Base-by-base conservation (phyloP, 2,888 invertebrate genomes). In the Plebejus melissa region DNA sequence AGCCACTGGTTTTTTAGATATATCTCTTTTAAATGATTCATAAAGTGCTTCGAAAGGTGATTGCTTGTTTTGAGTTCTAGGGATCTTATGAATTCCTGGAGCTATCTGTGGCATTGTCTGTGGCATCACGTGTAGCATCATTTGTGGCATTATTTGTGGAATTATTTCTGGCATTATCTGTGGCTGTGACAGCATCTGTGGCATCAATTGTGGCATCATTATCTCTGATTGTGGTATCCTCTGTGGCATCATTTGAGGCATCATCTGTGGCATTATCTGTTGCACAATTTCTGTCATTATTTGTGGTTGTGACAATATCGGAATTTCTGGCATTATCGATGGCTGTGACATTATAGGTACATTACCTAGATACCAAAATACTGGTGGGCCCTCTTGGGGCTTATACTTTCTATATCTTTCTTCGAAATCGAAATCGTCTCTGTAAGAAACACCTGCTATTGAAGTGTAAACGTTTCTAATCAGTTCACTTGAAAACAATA, bases 401-500 rank as follows among this genome's bases (percentile, higher is more conserved):
- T 90, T 81, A 76, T 84, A 83, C 65, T 90, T 81, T 76, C 84
- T 83, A 78, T 89, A 91, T 76, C 89, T 83, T 58, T 87, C 82
- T 76, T 88, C 88, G 65, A 91, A 90, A 78, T 90, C 87, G 70
- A 89, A 88, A 75, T 90, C 57, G 38, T 92, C 92, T 85, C 81
- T 88, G 79, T 91, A 92, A 0, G 93, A 90, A 32, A 91, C 83
- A 4, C 93, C 93, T 0, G 86, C 80, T 28, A 93, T 90, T 0
- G 92, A 90, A 41, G 84, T 22, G 38, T 70, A 9, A 4, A 28
- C 4, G 1, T 5, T 41, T 1, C 32, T 50, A 32, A 72, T 28
- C 6, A 72, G 13, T 32, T 28, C 50, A 50, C 46, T 71, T 41
- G 22, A 28, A 46, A 46, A 46, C 22, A 71, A 46, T 71, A 22